Base-by-base conservation (phyloP, 2,113 vertebrate genomes). In the Pelecanus crispus region DNA sequence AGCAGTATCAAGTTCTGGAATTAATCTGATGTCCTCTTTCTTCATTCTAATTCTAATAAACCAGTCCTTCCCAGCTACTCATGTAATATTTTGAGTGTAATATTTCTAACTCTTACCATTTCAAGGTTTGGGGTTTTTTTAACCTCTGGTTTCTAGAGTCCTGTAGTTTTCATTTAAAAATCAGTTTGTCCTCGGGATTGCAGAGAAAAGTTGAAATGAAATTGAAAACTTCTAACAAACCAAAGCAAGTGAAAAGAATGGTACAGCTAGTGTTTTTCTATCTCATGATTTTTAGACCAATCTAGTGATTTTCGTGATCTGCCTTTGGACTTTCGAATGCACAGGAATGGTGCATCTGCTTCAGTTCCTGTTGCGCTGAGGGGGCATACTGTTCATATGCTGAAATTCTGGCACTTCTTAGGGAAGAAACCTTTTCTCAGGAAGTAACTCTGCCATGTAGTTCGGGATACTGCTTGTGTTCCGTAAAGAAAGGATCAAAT, bases 1-100 rank as follows among this genome's bases (percentile, higher is more conserved):
- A 92, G 65, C 31, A 68, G 49, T 53, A 50, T 87, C 81, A 73
- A 16, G 70, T 94, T 95, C 91, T 94, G 70, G 91, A 97, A 91
- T 38, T 85, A 92, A 96, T 95, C 87, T 87, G 28, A 85, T 81
- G 62, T 91, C 32, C 22, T 94, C 78, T 84, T 84, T 92, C 31
- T 89, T 59, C 40, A 45, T 92, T 86, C 58, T 87, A 67, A 52
- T 50, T 72, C 50, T 44, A 81, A 90, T 44, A 94, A 92, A 22
- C 20, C 28, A 79, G 10, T 82, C 25, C 9, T 81, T 90, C 55
- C 24, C 82, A 67, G 67, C 10, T 68, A 81, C 40, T 89, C 68
- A 42, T 56, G 21, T 31, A 63, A 29, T 82, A 71, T 62, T 65
- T 81, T 78, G 17, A 34, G 36, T 58, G 40, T 15, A 72, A 79